Base-by-base conservation (phyloP, 2,888 invertebrate species). In the Linyphia triangularis region DNA sequence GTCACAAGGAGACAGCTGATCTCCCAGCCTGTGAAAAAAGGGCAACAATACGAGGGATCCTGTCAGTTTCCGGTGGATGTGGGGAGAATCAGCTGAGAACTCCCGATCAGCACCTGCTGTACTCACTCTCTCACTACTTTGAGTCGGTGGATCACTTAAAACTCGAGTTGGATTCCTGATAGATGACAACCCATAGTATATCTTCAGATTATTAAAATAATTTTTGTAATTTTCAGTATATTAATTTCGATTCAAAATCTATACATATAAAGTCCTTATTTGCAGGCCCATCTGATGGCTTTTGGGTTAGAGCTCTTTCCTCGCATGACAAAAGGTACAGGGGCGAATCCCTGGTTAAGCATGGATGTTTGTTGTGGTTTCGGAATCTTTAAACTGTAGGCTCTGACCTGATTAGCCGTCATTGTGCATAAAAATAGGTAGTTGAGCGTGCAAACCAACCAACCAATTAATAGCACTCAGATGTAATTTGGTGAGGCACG, bases 31-130 rank as follows among this genome's bases (percentile, higher is more conserved):
- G 24, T 63, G 63, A 24, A 72, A 43, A n/a, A 19, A n/a, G n/a
- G 43, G 28, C 72, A 57, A 51, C 51, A 72, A 72, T 51, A 51
- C 24, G 33, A 28, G 28, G 43, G 28, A 51, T 24, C 72, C 51
- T 51, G 43, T 26, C 43, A 33, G 75, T 61, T 75, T 79, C 79
- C 79, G 79, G 79, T 79, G 79, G 51, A 77, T 37, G 77, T 63
- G 37, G 37, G 37, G 40, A 77, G 77, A 19, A 79, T 79, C 79
- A 79, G 79, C 79, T 79, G 79, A 79, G 51, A 51, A 51, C 9
- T n/a, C 51, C 51, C 51, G 16, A 16, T n/a, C 51, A 51, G 51
- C 51, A 51, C 51, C 51, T 51, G 51, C 51, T 79, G 43, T 37
- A 63, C 65, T 51, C 63, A 59, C 61, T 33, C 33, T 33, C 33